Evolutionary conservation across 2,888 invertebrate species (phyloP), one percentile per base, ranked within the genome.

Genomic region (Graphium colonna): DNA sequence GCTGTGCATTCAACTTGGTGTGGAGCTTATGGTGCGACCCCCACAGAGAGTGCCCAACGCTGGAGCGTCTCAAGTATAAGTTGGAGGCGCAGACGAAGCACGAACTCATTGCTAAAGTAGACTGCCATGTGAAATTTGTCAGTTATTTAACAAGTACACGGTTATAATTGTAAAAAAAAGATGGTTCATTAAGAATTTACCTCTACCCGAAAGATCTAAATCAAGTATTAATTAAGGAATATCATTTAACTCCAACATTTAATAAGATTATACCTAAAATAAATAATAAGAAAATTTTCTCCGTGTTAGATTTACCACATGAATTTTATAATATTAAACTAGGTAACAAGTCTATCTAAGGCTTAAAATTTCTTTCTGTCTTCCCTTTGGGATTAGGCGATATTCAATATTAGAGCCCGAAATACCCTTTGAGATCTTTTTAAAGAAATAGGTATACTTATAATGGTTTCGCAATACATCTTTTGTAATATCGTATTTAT

Each of bases 301-400:
- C 36, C 3, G 36, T 36, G 12, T 12, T 36, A 36, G 36, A 36
- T 36, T 13, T 36, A 3, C 12, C 36, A 12, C 12, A 36, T 36
- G 60, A 60, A 8, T 60, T 60, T 52, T 60, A 59, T 51, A 62
- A 62, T 55, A 59, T 59, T 18, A 58, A 52, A 39, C 12, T 59
- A n/a, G n/a, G n/a, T n/a, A n/a, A n/a, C n/a, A n/a, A n/a, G n/a
- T n/a, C n/a, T n/a, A n/a, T n/a, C n/a, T n/a, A n/a, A n/a, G n/a
- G n/a, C n/a, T n/a, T n/a, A n/a, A n/a, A n/a, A n/a, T n/a, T n/a
- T n/a, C n/a, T n/a, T n/a, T n/a, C n/a, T n/a, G n/a, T n/a, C n/a
- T n/a, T n/a, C n/a, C n/a, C n/a, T n/a, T n/a, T n/a, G n/a, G n/a
- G n/a, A n/a, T n/a, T n/a, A n/a, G n/a, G n/a, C n/a, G n/a, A n/a